These are phyloP conservation scores for Hyperoplus lanceolatus DNA, from an alignment of 2,797 vertebrate genomes.

Conservation along the genomic window DNA sequence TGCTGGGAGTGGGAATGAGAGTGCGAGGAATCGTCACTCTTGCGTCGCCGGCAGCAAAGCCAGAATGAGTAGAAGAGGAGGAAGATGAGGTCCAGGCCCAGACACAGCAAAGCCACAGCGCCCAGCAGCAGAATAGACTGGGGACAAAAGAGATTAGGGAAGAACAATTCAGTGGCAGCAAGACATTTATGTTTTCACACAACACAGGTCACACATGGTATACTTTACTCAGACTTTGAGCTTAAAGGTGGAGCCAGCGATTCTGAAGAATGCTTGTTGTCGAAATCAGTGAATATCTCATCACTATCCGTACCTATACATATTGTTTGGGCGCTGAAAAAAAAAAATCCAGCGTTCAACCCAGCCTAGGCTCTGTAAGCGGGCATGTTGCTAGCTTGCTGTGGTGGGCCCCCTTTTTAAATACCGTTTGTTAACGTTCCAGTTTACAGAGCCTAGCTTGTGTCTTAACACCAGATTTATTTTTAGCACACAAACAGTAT, in stretches of 20 bases:
- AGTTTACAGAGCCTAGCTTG: too few relatives aligned
- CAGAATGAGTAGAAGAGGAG: constrained; percentile 99
- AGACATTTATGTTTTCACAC: background rate
- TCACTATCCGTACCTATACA: too few relatives aligned
- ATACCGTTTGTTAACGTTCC: too few relatives aligned
- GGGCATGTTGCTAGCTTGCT: too few relatives aligned
- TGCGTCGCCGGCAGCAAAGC: constrained; percentile 95
- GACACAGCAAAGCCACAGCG: constrained; percentile 90
- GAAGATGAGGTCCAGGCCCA: constrained; percentile 96
- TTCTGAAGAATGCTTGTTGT: too few relatives aligned
- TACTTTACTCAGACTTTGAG: background rate
- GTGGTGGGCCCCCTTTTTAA: too few relatives aligned
- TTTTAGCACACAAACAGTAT: too few relatives aligned
- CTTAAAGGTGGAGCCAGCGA: background rate
- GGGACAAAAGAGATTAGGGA: background rate
- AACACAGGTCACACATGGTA: background rate
- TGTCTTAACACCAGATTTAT: too few relatives aligned
- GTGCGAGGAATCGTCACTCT: constrained; percentile 87
- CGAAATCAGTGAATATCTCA: too few relatives aligned
- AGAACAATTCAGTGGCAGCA: constrained; percentile 7
- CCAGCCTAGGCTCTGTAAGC: too few relatives aligned
- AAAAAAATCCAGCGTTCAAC: too few relatives aligned
- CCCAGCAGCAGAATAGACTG: constrained; percentile 95
- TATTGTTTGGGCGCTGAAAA: too few relatives aligned
- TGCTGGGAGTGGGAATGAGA: constrained; percentile 76